A percentile compares a stretch with the other conserved stretches of the same genome.
Conservation (phyloP, 2,797 vertebrate genomes). For the Naso thynnoides region DNA sequence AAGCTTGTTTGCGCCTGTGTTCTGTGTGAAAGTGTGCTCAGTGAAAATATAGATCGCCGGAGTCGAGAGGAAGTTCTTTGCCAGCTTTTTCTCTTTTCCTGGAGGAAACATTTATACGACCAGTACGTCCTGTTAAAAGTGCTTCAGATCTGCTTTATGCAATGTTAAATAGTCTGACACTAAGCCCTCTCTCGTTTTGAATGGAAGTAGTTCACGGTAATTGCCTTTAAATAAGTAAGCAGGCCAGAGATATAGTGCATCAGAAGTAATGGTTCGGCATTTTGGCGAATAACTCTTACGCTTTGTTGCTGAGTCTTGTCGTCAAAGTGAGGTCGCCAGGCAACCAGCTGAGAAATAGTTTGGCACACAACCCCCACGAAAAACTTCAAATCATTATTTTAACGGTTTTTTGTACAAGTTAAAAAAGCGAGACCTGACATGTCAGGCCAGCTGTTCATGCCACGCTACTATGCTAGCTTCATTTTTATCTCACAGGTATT, state of each 20-base stretch:
- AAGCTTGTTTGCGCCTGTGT: background rate
- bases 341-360: too few species aligned
- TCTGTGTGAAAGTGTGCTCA: background rate
- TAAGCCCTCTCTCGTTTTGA: background rate
- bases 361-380: too few species aligned
- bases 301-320: too few species aligned
- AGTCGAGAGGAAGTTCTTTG: background rate
- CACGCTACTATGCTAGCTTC: background rate
- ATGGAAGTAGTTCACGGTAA: background rate
- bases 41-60: background rate
- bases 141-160: slow-evolving; percentile 8
- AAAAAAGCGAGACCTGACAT: background rate
- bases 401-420: background rate
- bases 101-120: background rate
- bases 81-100: background rate
- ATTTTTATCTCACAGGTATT: too few species aligned
- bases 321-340: too few species aligned
- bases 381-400: too few species aligned
- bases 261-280: too few species aligned
- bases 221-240: background rate
- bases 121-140: slow-evolving; percentile 8
- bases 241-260: background rate
- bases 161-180: background rate
- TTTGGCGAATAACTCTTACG: too few species aligned
- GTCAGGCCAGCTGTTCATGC: background rate